Conservation (phyloP, 2,888 invertebrate species). For the Drosophila imparisetae region DNA sequence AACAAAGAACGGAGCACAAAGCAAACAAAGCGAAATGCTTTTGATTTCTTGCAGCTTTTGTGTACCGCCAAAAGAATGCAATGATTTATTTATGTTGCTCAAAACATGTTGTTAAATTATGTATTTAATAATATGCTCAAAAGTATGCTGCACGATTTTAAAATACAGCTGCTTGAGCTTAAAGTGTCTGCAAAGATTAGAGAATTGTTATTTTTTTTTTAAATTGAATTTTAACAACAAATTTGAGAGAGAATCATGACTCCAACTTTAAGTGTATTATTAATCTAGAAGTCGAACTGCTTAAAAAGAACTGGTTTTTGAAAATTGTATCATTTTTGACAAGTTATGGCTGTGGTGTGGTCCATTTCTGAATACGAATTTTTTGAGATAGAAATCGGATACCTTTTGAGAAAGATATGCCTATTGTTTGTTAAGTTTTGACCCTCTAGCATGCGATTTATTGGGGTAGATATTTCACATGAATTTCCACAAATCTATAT, state of each 20-base stretch:
- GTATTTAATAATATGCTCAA: not conserved
- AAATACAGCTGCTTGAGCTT: not conserved
- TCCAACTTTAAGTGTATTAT: not conserved
- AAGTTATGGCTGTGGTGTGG: not conserved
- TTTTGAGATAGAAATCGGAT: not conserved
- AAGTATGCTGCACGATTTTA: constrained; percentile 20
- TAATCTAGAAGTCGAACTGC: not conserved
- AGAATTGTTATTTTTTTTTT: too few species aligned
- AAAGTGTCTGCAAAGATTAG: too few species aligned
- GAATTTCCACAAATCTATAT: not conserved
- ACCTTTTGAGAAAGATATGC: not conserved
- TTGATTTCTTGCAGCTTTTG: constrained; percentile 20
- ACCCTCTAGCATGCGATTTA: not conserved
- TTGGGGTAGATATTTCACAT: not conserved
- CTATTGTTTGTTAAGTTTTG: not conserved
- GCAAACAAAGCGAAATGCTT: constrained; percentile 22
- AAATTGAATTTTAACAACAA: not conserved
- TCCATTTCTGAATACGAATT: not conserved
- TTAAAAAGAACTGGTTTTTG: not conserved
- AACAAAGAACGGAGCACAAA: constrained; percentile 47
- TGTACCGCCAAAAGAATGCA: constrained; percentile 30
- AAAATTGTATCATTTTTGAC: not conserved
- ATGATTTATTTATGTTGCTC: not conserved
- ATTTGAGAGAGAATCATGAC: not conserved
- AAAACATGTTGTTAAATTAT: too few species aligned